phyloP scores from a whole-genome alignment of 2,113 vertebrate species.

The Spea multiplicata region DNA sequence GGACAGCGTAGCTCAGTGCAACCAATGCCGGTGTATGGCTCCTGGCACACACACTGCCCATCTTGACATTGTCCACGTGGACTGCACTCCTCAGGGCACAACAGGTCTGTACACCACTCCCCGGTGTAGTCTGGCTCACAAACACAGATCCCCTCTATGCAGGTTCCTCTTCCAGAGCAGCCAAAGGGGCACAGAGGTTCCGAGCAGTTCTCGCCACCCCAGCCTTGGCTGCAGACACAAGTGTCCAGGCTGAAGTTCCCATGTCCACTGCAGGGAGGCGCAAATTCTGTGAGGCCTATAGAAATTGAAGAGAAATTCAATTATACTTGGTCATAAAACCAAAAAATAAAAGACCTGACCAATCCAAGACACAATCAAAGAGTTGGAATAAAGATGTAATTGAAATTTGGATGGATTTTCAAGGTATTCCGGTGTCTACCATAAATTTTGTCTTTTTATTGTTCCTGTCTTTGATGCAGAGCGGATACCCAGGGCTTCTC shows the following conservation, averaged over 20 bases:
- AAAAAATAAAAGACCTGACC: too few species aligned
- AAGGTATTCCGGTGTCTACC: too few species aligned
- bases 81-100: constrained; percentile 85
- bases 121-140: constrained; percentile 88
- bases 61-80: constrained; percentile 87
- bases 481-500: too few species aligned
- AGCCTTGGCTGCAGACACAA: constrained; percentile 89
- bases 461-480: too few species aligned
- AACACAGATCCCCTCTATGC: constrained; percentile 88
- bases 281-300: constrained; percentile 86
- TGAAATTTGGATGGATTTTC: too few species aligned
- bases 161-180: constrained; percentile 88
- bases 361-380: too few species aligned
- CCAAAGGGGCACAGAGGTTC: constrained; percentile 82
- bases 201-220: constrained; percentile 92
- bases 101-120: constrained; percentile 85
- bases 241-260: constrained; percentile 92
- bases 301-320: constrained; percentile 29
- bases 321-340: too few species aligned
- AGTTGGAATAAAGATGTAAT: too few species aligned
- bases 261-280: constrained; percentile 86
- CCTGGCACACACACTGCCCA: constrained; percentile 90
- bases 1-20: constrained; percentile 85
- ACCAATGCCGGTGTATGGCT: constrained; percentile 82
- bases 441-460: too few species aligned